Evolutionary conservation across 2,113 vertebrate species (phyloP).

Genomic region (Pelobates fuscus): DNA sequence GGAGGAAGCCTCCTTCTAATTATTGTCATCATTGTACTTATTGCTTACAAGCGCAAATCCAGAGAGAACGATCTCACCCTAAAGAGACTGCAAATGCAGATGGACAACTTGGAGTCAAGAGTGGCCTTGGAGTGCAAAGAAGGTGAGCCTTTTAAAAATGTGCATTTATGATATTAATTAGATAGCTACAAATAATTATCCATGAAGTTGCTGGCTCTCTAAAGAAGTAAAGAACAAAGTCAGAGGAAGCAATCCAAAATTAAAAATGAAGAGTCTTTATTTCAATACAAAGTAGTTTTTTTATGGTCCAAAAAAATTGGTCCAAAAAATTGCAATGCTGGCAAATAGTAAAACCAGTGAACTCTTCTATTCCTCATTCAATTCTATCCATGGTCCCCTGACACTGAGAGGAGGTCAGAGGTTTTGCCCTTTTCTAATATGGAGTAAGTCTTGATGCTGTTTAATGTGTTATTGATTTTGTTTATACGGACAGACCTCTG

Average conservation of each 20-base stretch:
- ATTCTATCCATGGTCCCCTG: neutral
- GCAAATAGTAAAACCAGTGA: neutral
- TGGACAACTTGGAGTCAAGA: slow-evolving; percentile 97
- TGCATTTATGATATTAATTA: neutral
- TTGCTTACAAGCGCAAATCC: slow-evolving; percentile 97
- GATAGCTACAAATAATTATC: neutral
- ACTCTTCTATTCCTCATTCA: neutral
- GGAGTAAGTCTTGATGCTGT: slow-evolving; percentile 6
- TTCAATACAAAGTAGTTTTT: too few species aligned
- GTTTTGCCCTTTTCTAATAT: slow-evolving; percentile 7
- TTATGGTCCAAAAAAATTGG: too few species aligned
- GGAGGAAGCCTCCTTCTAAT: slow-evolving; percentile 93
- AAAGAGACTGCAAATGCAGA: slow-evolving; percentile 97
- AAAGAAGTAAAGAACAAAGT: neutral
- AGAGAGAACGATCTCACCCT: slow-evolving; percentile 95
- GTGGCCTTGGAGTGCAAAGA: slow-evolving; percentile 98
- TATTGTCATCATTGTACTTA: slow-evolving; percentile 96
- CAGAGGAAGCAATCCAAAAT: too few species aligned
- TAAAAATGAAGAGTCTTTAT: too few species aligned
- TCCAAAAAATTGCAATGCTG: too few species aligned
- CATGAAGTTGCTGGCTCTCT: neutral
- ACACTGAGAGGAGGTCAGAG: neutral
- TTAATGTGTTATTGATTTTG: slow-evolving; percentile 40
- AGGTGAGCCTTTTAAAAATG: slow-evolving; percentile 66
- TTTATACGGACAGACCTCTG: slow-evolving; percentile 9